Evolutionary conservation across 2,113 vertebrate genomes (phyloP).

Genomic region (Aptenodytes patagonicus): DNA sequence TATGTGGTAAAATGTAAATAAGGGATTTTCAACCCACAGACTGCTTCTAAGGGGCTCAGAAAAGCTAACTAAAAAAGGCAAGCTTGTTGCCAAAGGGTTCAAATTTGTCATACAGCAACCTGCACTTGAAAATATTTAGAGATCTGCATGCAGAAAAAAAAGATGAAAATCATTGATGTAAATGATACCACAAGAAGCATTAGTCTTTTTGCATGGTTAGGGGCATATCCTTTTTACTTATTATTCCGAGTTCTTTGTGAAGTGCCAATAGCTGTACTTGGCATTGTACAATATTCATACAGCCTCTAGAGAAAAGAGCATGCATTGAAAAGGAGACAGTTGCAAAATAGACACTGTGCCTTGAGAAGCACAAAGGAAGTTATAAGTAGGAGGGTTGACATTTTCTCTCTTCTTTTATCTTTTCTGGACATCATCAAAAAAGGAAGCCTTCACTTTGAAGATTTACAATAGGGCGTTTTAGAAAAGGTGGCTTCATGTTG

Average conservation of each 20-base stretch:
- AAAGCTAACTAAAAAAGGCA: neutral
- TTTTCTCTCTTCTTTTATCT: neutral
- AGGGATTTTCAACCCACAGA: neutral
- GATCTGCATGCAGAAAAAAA: neutral
- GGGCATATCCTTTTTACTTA: neutral
- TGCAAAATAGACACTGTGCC: neutral
- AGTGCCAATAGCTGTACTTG: neutral
- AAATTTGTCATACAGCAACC: neutral
- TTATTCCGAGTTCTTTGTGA: constrained; percentile 24
- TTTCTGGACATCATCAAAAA: neutral
- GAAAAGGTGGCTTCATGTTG: neutral
- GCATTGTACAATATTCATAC: neutral
- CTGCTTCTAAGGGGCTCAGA: neutral
- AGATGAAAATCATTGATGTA: neutral
- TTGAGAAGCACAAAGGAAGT: neutral
- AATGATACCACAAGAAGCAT: neutral
- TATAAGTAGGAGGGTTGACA: neutral
- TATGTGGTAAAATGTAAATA: neutral
- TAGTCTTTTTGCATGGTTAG: neutral
- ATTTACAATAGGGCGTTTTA: neutral
- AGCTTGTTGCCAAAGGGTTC: neutral
- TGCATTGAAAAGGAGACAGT: neutral
- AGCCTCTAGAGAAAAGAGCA: neutral
- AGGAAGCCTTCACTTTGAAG: neutral
- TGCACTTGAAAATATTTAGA: neutral